Evolutionary conservation across 1,140 invertebrate genomes (phyloP).

Genomic region (Trichoplusia ni): DNA sequence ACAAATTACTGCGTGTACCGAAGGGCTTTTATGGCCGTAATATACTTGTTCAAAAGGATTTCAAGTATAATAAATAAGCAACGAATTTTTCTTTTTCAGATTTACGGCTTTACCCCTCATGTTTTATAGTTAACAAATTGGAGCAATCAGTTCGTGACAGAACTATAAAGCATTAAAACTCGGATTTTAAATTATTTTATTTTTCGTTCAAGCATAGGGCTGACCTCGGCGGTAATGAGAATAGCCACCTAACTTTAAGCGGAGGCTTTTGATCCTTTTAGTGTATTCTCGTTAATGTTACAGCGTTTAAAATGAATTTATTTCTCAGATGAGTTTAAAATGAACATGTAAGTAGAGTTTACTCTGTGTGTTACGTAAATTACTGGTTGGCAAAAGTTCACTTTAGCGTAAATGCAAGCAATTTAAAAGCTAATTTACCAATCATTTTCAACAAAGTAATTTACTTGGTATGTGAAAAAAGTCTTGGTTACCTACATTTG

Average conservation of each 20-base stretch:
- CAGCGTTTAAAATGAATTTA: background rate
- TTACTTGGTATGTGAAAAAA: background rate
- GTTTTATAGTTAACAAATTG: slow-evolving; percentile 66
- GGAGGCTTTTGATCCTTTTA: background rate
- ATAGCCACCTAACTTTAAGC: slow-evolving; percentile 5
- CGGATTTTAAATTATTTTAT: slow-evolving; percentile 38
- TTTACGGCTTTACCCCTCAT: slow-evolving; percentile 43
- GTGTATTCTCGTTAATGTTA: background rate
- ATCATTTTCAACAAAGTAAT: background rate
- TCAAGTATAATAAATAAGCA: slow-evolving; percentile 48
- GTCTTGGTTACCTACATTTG: background rate
- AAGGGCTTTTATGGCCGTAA: slow-evolving; percentile 47
- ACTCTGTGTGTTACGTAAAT: background rate
- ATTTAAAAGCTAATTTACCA: background rate
- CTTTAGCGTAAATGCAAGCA: background rate
- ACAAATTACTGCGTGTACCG: slow-evolving; percentile 24
- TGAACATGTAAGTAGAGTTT: background rate
- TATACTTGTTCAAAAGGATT: slow-evolving; percentile 44
- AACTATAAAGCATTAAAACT: slow-evolving; percentile 55
- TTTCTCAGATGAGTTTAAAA: background rate
- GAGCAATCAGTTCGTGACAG: slow-evolving; percentile 53
- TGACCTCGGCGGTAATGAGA: slow-evolving; percentile 22
- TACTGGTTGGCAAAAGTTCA: background rate
- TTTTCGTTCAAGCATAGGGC: slow-evolving; percentile 15
- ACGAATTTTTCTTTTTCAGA: slow-evolving; percentile 38